Evolutionary conservation across 2,113 vertebrate species (phyloP), one percentile per base, ranked within the genome.

Genomic region (Triplophysa tibetana): DNA sequence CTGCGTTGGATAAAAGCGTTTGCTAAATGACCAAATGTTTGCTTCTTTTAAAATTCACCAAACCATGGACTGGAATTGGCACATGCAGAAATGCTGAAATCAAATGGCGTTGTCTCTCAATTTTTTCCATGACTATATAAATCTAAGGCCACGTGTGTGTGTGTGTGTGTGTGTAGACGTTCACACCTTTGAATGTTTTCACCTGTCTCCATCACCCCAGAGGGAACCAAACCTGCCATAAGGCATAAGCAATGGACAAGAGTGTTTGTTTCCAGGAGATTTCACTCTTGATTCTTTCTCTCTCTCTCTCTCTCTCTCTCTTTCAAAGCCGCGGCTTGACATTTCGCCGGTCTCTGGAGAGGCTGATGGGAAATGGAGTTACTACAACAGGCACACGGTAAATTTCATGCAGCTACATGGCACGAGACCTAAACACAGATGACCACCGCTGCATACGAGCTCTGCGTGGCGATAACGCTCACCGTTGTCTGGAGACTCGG

Each of bases 261-360:
- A 97, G 95, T 95, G 94, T 98, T 97, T 95, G 93, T 98, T 98
- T 98, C 96, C 96, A 96, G 94, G 93, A 97, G 93, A 97, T 97
- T 97, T 98, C 95, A 94, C 93, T 94, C 64, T 38, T 23, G 72
- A 48, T 50, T 64, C 29, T 45, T 58, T 75, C 81, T 29, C 26
- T 29, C 26, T 2, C 26, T 29, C 26, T 72, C 70, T 43, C 65
- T 75, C 70, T 10, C 81, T 76, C 86, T 95, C 94, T 94, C 94
- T 95, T 94, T 95, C 95, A 84, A 94, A 94, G 94, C 94, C 94
- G 94, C 92, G 94, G 96, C 95, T 96, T 99, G 97, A 98, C 97
- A 99, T 99, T 99, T 99, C 95, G 86, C 92, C 91, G 93, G 94
- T 97, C 97, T 96, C 97, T 6, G 70, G 97, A 96, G 96, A 98